Percentiles rank a stretch among this genome's conserved stretches.
Conservation (phyloP, 2,113 vertebrate genomes). For the Rhinichthys klamathensis region DNA sequence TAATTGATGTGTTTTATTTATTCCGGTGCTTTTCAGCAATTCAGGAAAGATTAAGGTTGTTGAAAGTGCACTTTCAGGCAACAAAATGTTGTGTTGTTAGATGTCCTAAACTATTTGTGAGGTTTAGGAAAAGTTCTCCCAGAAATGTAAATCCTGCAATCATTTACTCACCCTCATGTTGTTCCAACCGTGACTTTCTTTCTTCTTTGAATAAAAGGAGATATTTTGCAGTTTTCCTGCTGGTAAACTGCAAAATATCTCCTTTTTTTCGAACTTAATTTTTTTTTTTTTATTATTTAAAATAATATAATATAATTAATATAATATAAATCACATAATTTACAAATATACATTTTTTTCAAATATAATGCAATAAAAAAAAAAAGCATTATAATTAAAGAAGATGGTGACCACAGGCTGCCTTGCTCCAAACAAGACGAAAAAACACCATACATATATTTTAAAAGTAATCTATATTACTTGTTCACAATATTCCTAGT, state of each 20-base stretch:
- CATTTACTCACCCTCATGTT: not conserved
- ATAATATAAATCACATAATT: no score
- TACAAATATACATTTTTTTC: no score
- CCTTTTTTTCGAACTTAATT: no score
- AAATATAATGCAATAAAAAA: no score
- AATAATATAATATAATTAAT: no score
- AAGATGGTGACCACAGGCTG: not conserved
- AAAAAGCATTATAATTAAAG: not conserved
- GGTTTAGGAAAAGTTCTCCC: not conserved
- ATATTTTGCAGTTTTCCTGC: no score
- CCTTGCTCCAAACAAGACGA: not conserved
- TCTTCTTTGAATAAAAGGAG: not conserved
- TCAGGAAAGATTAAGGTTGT: not conserved
- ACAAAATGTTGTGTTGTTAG: not conserved
- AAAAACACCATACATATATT: not conserved
- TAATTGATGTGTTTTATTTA: constrained; percentile 15
- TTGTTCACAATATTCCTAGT: not conserved
- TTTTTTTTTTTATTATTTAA: no score
- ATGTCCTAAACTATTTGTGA: not conserved
- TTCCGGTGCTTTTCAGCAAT: not conserved
- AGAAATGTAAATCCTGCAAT: not conserved
- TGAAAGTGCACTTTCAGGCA: not conserved
- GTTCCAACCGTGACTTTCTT: not conserved
- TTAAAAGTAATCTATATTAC: not conserved
- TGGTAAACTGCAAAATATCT: no score